Evolutionary conservation across 2,113 vertebrate species (phyloP).

Genomic region (Turnix velox): DNA sequence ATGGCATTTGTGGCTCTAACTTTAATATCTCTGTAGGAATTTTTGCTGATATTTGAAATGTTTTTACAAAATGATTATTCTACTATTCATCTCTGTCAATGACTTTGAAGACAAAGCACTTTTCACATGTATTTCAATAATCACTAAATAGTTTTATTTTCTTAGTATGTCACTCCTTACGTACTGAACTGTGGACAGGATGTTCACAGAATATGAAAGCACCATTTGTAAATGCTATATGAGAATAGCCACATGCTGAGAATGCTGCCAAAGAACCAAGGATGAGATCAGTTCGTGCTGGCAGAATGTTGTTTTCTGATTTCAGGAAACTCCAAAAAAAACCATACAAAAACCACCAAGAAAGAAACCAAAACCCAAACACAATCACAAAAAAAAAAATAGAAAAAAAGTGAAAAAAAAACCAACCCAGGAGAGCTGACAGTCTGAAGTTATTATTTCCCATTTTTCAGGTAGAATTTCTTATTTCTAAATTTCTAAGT

Average conservation of each 20-base stretch:
- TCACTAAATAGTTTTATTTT: neutral
- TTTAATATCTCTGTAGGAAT: neutral
- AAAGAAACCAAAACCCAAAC: neutral
- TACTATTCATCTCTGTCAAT: neutral
- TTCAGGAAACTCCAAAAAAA: neutral
- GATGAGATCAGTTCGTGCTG: neutral
- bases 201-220: neutral
- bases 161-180: neutral
- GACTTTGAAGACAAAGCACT: neutral
- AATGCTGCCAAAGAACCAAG: neutral
- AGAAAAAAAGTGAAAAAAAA: neutral
- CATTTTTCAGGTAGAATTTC: neutral
- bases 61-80: neutral
- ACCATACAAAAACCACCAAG: accelerated
- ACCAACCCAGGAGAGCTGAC: neutral
- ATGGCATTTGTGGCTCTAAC: neutral
- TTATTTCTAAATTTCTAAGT: neutral
- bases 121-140: neutral
- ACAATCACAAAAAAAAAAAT: accelerated
- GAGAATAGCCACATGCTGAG: neutral
- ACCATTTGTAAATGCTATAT: neutral
- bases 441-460: neutral
- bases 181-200: neutral
- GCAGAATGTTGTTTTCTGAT: neutral
- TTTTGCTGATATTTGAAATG: neutral